These are phyloP conservation scores for Itoplectis maculator DNA, from an alignment of 2,888 invertebrate genomes.

Conservation along the genomic window DNA sequence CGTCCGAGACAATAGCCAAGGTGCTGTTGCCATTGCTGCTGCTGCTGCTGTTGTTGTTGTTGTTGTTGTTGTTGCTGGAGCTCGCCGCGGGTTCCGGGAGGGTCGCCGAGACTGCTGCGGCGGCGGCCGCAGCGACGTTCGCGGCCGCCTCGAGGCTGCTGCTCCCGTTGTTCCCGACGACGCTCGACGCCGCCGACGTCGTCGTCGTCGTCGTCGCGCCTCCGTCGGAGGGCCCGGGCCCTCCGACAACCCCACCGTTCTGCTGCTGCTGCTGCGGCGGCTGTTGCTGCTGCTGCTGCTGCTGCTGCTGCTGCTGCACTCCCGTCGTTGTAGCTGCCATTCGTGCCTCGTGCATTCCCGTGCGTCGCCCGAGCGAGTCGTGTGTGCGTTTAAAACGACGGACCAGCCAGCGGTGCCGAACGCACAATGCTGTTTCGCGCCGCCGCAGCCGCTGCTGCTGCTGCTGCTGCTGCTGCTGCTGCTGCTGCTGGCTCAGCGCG, in stretches of 20 bases:
- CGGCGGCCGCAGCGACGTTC: too few species aligned
- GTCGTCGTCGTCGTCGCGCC: constrained; percentile 63
- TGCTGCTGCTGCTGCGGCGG: too few species aligned
- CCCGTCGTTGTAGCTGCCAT: constrained; percentile 78
- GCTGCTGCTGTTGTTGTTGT: too few species aligned
- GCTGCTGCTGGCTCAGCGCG: too few species aligned
- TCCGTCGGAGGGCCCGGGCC: constrained; percentile 60
- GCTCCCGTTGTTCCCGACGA: constrained; percentile 31
- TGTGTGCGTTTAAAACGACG: not conserved
- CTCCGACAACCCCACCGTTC: constrained; percentile 67
- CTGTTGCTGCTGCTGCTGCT: too few species aligned
- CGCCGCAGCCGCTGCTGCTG: too few species aligned
- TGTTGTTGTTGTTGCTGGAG: too few species aligned
- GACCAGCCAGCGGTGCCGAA: constrained; percentile 24
- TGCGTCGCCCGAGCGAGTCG: constrained; percentile 37
- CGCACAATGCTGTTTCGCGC: too few species aligned
- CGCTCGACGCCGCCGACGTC: too few species aligned
- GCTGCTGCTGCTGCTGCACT: constrained; percentile 65
- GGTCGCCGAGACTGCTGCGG: constrained; percentile 61
- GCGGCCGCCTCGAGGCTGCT: constrained; percentile 34
- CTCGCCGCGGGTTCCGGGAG: constrained; percentile 61
- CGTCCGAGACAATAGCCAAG: constrained; percentile 19
- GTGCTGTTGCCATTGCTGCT: too few species aligned
- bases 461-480: too few species aligned
- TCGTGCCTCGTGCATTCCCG: constrained; percentile 81